phyloP scores from a whole-genome alignment of 2,113 vertebrate species.

The Burhinus oedicnemus region DNA sequence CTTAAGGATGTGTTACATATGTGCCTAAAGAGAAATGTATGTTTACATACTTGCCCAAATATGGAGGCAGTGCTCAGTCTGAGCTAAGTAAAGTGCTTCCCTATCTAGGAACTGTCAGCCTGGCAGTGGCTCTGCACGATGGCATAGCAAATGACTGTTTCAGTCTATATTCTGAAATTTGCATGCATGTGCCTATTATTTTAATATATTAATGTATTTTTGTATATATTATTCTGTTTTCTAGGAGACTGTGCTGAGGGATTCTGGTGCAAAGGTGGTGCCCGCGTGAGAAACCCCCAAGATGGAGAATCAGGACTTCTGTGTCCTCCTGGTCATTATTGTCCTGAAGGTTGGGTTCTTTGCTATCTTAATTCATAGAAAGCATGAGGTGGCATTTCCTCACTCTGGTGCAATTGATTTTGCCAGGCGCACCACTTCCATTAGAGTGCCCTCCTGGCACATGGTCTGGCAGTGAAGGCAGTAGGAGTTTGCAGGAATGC shows the following conservation, averaged over 20 bases:
- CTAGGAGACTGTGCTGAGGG: constrained; percentile 85
- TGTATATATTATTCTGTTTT: background rate
- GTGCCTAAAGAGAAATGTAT: background rate
- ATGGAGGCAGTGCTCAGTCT: background rate
- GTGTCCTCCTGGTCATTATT: constrained; percentile 87
- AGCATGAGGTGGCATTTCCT: background rate
- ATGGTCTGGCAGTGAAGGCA: constrained; percentile 80
- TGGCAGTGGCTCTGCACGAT: background rate
- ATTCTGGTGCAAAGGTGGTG: constrained; percentile 85
- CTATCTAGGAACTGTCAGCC: background rate
- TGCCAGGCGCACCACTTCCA: constrained; percentile 77
- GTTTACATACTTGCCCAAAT: background rate
- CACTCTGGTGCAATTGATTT: background rate
- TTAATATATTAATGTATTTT: accelerated
- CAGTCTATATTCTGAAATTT: background rate
- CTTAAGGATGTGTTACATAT: background rate
- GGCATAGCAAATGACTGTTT: background rate
- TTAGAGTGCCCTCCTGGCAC: constrained; percentile 82
- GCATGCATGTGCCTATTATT: accelerated
- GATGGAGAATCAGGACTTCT: constrained; percentile 77
- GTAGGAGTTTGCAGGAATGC: constrained; percentile 69
- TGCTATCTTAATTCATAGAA: background rate
- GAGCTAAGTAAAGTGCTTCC: background rate
- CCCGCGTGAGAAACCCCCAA: constrained; percentile 74
- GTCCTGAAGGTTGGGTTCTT: constrained; percentile 80